Base-by-base conservation (phyloP, 2,113 vertebrate genomes). In the Stercorarius parasiticus region DNA sequence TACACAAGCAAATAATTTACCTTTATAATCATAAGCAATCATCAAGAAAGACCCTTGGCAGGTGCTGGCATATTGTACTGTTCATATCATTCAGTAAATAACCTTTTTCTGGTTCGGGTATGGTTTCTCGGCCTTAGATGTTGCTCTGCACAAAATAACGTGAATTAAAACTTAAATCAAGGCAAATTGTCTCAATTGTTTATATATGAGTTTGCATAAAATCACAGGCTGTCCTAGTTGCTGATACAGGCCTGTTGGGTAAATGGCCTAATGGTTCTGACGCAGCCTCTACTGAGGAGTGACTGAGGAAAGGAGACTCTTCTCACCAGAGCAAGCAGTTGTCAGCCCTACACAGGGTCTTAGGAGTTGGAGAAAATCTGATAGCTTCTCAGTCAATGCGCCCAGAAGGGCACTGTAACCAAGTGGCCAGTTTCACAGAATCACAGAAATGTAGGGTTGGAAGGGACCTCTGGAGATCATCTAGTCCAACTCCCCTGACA, bases 1-100 rank as follows among this genome's bases (percentile, higher is more conserved):
- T 94, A 91, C 59, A 88, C 66, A 90, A 94, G 93, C 78, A 95
- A 96, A 96, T 94, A 94, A 92, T 94, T 96, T 97, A 92, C 86
- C 67, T 91, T 91, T 82, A 76, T 95, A 93, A 96, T 94, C 71
- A 87, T 53, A 95, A 96, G 86, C 67, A 92, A 66, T 94, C 67
- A 69, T 91, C 1, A 20, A 93, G 77, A 93, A 70, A 70, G 88
- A 91, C 90, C 93, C 72, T 96, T 97, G 89, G 79, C 88, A 86
- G 84, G 61, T 91, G 52, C 71, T 95, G 83, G 72, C 65, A 64
- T 86, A 66, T 86, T 73, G 71, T 83, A 61, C 38, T 74, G 62
- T 80, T 93, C 62, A 11, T 74, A 67, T 66, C 0, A 0, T 78
- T 95, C 62, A 47, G 74, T 66, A 94, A 96, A 80, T 47, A 91